Base-by-base conservation (phyloP, 2,113 vertebrate species). In the Ptychochromis oligacanthus region DNA sequence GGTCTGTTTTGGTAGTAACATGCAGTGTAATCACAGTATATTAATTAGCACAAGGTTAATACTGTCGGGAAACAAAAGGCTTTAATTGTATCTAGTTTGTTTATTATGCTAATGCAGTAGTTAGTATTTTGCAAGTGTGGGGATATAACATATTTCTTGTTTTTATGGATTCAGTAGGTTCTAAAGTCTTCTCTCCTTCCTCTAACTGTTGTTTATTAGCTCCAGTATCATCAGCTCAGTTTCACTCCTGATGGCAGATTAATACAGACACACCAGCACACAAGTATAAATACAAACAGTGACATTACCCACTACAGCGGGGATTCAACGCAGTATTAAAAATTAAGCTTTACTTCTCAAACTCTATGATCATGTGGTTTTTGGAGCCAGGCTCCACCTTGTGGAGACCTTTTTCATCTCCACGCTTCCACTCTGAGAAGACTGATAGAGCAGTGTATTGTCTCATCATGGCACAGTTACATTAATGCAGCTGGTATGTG, bases 401-500 rank as follows among this genome's bases (percentile, higher is more conserved):
- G 87, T 92, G 83, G 91, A 56, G 22, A 46, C 65, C 61, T 58
- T 9, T 55, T 9, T 55, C 18, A 54, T 6, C 5, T 36, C 31
- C 43, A 14, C 84, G 38, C 4, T 14, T 55, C 54, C 5, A 0
- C 9, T 28, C 64, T 2, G 43, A 72, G 67, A 40, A 77, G 38
- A 31, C 70, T 74, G 59, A 67, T 28, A 82, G 77, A 89, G 88
- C 82, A 81, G 55, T 49, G 67, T 28, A 75, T 74, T 7, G 83
- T 83, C 55, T 89, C 86, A 82, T 89, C 85, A 28, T 26, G 52
- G 65, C 61, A 52, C 20, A 58, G 79, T 81, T 75, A 55, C 70
- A 72, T 87, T 77, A 77, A 75, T 81, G 56, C 74, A 81, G 57
- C 24, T 79, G 78, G 10, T 1, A 40, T 85, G 82, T 87, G 75